phyloP scores from a whole-genome alignment of 2,797 vertebrate genomes.

The Nannoperca australis region DNA sequence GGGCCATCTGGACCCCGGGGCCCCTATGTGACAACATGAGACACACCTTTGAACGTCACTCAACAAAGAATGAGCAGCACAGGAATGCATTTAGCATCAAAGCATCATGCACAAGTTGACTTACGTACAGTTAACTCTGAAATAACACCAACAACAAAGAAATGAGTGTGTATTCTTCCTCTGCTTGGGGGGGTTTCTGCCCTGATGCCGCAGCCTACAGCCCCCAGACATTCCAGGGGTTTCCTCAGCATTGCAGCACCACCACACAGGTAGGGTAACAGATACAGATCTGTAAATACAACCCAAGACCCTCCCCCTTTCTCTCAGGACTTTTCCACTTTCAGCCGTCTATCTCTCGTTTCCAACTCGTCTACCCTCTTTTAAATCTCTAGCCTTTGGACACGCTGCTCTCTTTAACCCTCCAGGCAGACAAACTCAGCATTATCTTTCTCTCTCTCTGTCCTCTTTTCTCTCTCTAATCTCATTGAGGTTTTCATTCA shows the following conservation, averaged over 20 bases:
- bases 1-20: constrained; percentile 92
- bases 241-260: constrained; percentile 10
- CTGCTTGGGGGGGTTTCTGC: constrained; percentile 6
- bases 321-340: constrained; percentile 18
- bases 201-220: neutral
- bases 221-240: constrained; percentile 43
- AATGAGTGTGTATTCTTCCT: constrained; percentile 36
- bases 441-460: constrained; percentile 1
- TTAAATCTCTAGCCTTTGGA: constrained; percentile 28
- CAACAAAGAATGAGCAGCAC: constrained; percentile 22
- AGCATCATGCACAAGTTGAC: constrained; percentile 1
- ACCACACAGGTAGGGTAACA: constrained; percentile 17
- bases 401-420: constrained; percentile 16
- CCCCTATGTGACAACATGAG: constrained; percentile 85
- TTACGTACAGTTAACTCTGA: neutral
- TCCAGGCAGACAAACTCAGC: neutral
- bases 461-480: neutral
- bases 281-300: constrained; percentile 53
- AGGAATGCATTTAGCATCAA: constrained; percentile 7
- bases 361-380: constrained; percentile 26
- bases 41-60: constrained; percentile 35
- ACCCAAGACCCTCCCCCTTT: neutral
- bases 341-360: constrained; percentile 16
- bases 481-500: neutral
- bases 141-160: constrained; percentile 24